These are phyloP conservation scores for Lasius fuliginosus DNA, from an alignment of 2,888 invertebrate species.

Conservation along the genomic window DNA sequence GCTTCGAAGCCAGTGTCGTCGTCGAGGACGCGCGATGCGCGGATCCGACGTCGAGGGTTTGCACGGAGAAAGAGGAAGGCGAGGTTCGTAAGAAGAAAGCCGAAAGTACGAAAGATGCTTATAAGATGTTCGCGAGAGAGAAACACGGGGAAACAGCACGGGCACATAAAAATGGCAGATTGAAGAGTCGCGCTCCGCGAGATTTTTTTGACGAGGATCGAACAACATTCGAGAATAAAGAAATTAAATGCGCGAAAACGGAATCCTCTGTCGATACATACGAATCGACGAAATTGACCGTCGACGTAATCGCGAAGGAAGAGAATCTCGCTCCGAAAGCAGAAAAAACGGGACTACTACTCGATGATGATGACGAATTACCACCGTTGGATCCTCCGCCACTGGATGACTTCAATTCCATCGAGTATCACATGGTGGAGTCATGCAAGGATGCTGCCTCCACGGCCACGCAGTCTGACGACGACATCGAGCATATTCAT, in stretches of 20 bases:
- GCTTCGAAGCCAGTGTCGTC: not conserved
- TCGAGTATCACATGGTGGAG: slow-evolving; percentile 81
- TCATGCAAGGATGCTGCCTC: slow-evolving; percentile 59
- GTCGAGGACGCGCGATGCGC: slow-evolving; percentile 67
- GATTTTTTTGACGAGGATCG: not conserved
- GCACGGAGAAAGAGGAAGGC: slow-evolving; percentile 33
- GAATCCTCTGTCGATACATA: not conserved
- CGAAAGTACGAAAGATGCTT: not conserved
- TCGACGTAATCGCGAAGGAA: slow-evolving; percentile 17
- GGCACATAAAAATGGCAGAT: not conserved
- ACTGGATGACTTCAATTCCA: slow-evolving; percentile 76
- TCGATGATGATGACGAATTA: slow-evolving; percentile 33
- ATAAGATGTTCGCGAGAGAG: not conserved
- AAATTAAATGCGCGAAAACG: not conserved
- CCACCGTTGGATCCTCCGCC: slow-evolving; percentile 60
- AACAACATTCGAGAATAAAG: not conserved
- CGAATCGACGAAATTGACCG: not conserved
- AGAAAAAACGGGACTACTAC: slow-evolving; percentile 32
- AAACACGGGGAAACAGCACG: not conserved
- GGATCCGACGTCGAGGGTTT: slow-evolving; percentile 34
- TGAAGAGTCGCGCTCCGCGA: not conserved
- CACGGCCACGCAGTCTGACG: slow-evolving; percentile 78
- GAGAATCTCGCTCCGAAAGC: slow-evolving; percentile 27
- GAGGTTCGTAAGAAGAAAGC: not conserved
- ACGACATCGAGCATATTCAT: slow-evolving; percentile 82